Percentiles rank a stretch among this genome's conserved stretches.
Conservation (phyloP, 2,888 invertebrate species). For the Zaprionus lineosus region DNA sequence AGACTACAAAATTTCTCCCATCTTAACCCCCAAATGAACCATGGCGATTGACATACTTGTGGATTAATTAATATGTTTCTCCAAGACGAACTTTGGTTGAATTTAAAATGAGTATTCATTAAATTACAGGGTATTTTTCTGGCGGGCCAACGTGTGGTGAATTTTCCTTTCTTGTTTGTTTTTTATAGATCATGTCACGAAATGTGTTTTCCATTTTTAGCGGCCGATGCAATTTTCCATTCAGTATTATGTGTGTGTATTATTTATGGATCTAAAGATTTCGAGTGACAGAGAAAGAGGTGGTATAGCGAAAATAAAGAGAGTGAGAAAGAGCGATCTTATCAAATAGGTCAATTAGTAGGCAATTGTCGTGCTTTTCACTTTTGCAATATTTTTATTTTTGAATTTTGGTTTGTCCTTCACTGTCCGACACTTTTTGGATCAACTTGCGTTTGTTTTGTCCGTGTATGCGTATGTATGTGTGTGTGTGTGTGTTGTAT, state of each 20-base stretch:
- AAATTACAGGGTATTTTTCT: too few species aligned
- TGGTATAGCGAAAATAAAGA: slow-evolving; percentile 34
- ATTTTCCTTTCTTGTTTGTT: slow-evolving; percentile 16
- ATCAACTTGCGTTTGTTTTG: slow-evolving; percentile 17
- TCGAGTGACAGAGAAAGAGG: slow-evolving; percentile 18
- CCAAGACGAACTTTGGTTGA: too few species aligned
- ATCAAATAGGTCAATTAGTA: slow-evolving; percentile 53
- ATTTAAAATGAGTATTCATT: too few species aligned
- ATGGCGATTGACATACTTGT: too few species aligned
- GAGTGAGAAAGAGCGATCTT: too few species aligned
- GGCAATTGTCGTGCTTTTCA: too few species aligned
- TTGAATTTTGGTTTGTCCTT: slow-evolving; percentile 43
- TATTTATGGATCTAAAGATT: slow-evolving; percentile 9
- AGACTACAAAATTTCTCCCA: too few species aligned
- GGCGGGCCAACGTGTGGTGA: slow-evolving; percentile 15
- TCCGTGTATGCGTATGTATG: not conserved
- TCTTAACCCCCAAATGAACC: too few species aligned
- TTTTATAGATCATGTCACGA: slow-evolving; percentile 65
- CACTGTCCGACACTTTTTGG: slow-evolving; percentile 30
- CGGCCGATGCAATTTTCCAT: slow-evolving; percentile 14
- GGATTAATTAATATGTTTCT: too few species aligned
- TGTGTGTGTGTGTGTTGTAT: not conserved
- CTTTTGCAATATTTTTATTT: slow-evolving; percentile 29
- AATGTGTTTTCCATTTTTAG: slow-evolving; percentile 61
- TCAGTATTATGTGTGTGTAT: slow-evolving; percentile 5